phyloP scores from a whole-genome alignment of 2,113 vertebrate species.

The Mus musculus region GRCm39 chr3:32324001-32324500 shows the following conservation, averaged over 20 bases:
- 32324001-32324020: background rate
- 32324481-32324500: background rate
- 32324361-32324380: background rate
- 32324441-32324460: background rate
- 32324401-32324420: background rate
- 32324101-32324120: background rate
- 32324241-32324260: conserved; percentile 37
- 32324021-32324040: background rate
- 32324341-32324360: background rate
- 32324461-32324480: background rate
- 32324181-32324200: background rate
- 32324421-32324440: background rate
- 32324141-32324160: background rate
- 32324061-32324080: background rate
- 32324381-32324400: background rate
- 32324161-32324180: background rate
- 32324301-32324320: conserved; percentile 36
- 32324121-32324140: background rate
- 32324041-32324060: background rate
- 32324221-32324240: conserved; percentile 8
- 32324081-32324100: background rate
- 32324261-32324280: background rate
- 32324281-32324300: conserved; percentile 22
- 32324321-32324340: background rate
- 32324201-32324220: background rate